A percentile compares a stretch with the other conserved stretches of the same genome.
phyloP scores from a whole-genome alignment of 2,113 vertebrate species.

The Lethenteron reissneri region DNA sequence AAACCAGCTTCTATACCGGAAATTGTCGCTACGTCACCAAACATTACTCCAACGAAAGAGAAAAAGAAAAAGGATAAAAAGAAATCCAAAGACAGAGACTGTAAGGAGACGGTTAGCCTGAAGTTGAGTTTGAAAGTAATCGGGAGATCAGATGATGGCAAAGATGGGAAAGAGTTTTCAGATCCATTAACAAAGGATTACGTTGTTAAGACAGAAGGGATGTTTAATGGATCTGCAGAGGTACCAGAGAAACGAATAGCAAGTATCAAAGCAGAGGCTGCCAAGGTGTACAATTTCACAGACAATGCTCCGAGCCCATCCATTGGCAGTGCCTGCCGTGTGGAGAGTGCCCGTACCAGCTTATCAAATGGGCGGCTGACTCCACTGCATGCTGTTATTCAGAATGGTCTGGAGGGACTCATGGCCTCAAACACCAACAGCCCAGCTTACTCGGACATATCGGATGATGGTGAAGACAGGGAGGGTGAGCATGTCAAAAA shows the following conservation, averaged over 20 bases:
- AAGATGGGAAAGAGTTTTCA: slow-evolving; percentile 1
- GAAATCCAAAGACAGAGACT: slow-evolving; percentile 42
- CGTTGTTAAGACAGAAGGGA: slow-evolving; percentile 40
- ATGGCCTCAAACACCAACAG: slow-evolving; percentile 76
- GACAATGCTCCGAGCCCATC: slow-evolving; percentile 93
- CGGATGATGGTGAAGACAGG: slow-evolving; percentile 69
- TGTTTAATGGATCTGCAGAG: slow-evolving; percentile 71
- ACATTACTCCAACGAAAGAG: slow-evolving; percentile 62
- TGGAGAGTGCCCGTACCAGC: slow-evolving; percentile 54
- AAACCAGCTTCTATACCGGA: slow-evolving; percentile 69
- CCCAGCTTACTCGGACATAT: slow-evolving; percentile 90
- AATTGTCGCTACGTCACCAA: slow-evolving; percentile 44
- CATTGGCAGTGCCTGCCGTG: slow-evolving; percentile 53
- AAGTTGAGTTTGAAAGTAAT: slow-evolving; percentile 19
- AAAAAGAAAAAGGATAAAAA: slow-evolving; percentile 99
- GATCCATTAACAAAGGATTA: neutral
- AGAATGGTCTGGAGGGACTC: slow-evolving; percentile 74
- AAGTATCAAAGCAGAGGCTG: slow-evolving; percentile 88
- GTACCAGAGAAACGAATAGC: slow-evolving; percentile 80
- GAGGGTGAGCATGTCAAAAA: slow-evolving; percentile 33
- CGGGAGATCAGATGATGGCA: neutral
- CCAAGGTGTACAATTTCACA: slow-evolving; percentile 94
- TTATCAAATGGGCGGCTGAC: slow-evolving; percentile 27
- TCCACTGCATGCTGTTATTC: slow-evolving; percentile 53
- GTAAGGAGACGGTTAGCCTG: slow-evolving; percentile 65